Evolutionary conservation across 2,888 invertebrate genomes (phyloP).

Genomic region (Tenthredo mesomela): DNA sequence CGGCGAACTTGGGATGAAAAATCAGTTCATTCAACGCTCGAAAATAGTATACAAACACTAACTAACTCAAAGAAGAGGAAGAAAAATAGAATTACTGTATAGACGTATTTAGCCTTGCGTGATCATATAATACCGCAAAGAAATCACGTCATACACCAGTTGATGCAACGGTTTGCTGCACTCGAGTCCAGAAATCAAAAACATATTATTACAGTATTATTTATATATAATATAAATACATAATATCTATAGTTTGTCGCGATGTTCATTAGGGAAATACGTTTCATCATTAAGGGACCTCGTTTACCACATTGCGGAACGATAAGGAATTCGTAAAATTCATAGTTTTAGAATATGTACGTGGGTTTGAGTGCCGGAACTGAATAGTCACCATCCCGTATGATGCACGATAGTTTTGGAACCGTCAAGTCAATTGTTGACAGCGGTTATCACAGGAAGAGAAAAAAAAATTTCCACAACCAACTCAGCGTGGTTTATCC

Average conservation of each 20-base stretch:
- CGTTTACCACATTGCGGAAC: background rate
- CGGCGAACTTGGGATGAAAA: background rate
- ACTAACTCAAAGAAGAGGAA: background rate
- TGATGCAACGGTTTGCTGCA: background rate
- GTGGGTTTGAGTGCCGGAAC: background rate
- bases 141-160: constrained; percentile 9
- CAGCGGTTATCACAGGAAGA: background rate
- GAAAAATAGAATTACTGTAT: background rate
- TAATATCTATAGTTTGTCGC: background rate
- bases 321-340: background rate
- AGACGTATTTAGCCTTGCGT: background rate
- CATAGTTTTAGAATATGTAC: background rate
- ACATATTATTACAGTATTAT: background rate
- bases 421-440: background rate
- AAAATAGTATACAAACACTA: background rate
- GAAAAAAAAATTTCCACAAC: background rate
- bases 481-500: background rate
- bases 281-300: background rate
- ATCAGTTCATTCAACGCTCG: background rate
- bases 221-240: no score
- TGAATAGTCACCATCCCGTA: background rate
- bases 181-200: background rate
- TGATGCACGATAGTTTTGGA: constrained; percentile 1
- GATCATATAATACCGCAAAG: background rate
- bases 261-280: background rate